Evolutionary conservation across 2,888 invertebrate genomes (phyloP).

Genomic region (Congeria kusceri): DNA sequence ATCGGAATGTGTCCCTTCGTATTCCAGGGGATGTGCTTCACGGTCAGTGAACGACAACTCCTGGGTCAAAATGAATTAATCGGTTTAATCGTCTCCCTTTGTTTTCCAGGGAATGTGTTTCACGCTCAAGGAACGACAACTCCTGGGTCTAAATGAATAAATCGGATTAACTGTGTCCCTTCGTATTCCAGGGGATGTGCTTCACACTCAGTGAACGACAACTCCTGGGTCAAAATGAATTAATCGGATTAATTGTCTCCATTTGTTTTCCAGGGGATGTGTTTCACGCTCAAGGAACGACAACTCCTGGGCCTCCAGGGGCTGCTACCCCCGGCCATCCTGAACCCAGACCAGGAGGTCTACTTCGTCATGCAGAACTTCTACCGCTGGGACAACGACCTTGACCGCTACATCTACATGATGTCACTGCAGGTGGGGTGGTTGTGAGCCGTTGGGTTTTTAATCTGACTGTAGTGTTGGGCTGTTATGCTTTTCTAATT

Average conservation of each 20-base stretch:
- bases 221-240: conserved; percentile 93
- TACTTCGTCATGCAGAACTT: conserved; percentile 89
- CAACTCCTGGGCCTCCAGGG: conserved; percentile 98
- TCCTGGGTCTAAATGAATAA: conserved; percentile 73
- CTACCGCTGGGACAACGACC: conserved; percentile 89
- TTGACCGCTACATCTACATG: conserved; percentile 83
- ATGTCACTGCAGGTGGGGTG: conserved; percentile 85
- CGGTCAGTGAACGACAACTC: too few relatives aligned
- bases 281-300: conserved; percentile 96
- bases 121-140: conserved; percentile 95
- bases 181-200: conserved; percentile 96
- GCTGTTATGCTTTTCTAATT: too few relatives aligned
- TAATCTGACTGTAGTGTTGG: too few relatives aligned
- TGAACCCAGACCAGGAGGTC: conserved; percentile 88
- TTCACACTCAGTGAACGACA: conserved; percentile 97
- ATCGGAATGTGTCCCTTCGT: too few relatives aligned
- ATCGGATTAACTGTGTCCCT: too few relatives aligned
- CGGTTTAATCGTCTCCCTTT: not conserved
- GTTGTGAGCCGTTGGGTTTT: too few relatives aligned
- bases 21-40: too few relatives aligned
- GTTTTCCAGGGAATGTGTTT: conserved; percentile 96
- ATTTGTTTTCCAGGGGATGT: conserved; percentile 92
- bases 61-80: too few relatives aligned
- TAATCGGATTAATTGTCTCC: not conserved
- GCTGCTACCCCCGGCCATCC: conserved; percentile 95